Conservation (phyloP, 2,797 vertebrate genomes). For the Acanthis flammea region DNA sequence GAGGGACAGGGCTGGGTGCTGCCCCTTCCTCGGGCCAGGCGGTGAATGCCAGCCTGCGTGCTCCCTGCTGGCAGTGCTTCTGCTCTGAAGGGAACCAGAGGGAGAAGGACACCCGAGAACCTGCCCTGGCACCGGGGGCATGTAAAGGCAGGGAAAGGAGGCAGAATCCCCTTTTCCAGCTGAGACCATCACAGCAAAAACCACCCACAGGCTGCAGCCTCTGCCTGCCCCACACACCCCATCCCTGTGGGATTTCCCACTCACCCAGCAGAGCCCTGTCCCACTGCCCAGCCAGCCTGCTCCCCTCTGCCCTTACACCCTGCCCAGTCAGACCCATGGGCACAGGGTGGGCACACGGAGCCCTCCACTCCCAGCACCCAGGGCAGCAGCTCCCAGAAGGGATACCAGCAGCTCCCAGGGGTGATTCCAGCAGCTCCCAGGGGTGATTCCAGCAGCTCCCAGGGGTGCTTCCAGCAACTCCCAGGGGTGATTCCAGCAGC, state of each 20-base stretch:
- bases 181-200: neutral
- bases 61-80: rapidly evolving
- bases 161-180: neutral
- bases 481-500: neutral
- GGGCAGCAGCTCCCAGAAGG: neutral
- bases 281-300: neutral
- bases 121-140: neutral
- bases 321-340: rapidly evolving
- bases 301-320: neutral
- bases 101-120: rapidly evolving
- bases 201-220: neutral
- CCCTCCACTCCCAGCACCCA: rapidly evolving
- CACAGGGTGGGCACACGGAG: neutral
- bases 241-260: neutral
- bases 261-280: rapidly evolving
- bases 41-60: rapidly evolving
- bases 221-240: rapidly evolving
- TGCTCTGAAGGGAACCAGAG: rapidly evolving
- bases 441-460: neutral
- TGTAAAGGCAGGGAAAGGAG: rapidly evolving
- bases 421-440: too few relatives aligned
- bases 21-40: rapidly evolving
- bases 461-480: too few relatives aligned
- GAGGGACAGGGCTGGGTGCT: neutral
- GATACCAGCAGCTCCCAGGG: too few relatives aligned